Base-by-base conservation (phyloP, 1,140 invertebrate species). In the Conus betulinus region DNA sequence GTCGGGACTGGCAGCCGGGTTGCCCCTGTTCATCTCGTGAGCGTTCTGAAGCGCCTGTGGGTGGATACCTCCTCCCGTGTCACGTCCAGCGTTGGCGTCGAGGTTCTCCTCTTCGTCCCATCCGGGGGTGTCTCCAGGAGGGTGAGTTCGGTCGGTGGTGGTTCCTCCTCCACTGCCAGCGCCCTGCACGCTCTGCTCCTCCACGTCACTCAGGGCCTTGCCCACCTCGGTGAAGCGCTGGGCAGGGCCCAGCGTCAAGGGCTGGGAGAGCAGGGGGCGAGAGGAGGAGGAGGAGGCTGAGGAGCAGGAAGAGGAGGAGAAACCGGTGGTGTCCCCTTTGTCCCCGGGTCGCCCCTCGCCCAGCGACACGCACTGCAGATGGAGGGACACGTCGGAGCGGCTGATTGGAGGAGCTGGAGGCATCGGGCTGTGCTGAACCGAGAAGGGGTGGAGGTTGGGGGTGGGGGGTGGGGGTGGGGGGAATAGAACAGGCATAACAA, bases 321-420 rank as follows among this genome's bases (percentile, higher is more conserved):
- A 10, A 5, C 15, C 13, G 25, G 52, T 23, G 15, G 52, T 60
- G 52, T 55, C 53, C 53, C 81, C 10, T 78, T 25, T 39, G 27
- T n/a, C 27, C 53, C 27, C 57, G 7, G 25, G 25, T 5, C 23
- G 23, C 23, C 82, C 57, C 23, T 25, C 81, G 8, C 55, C 57
- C 55, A 84, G 82, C 5, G 82, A 11, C 23, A 84, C 82, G 82
- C 82, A 84, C 82, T 84, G 82, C 8, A 84, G 82, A 17, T 84
- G 82, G 53, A 20, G 17, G 7, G 20, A 6, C 52, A 84, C 55
- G 82, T 84, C 82, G 5, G 82, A 63, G 0, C 82, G 55, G 55
- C 57, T 84, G n/a, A 84, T 84, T 4, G 82, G 82, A 6, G 27
- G 17, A n/a, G 55, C 8, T n/a, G 17, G 53, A 3, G 53, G 23